A percentile compares a stretch with the other conserved stretches of the same genome.
Evolutionary conservation across 2,797 vertebrate species (phyloP).

Genomic region (Sebastes trivittatus): DNA sequence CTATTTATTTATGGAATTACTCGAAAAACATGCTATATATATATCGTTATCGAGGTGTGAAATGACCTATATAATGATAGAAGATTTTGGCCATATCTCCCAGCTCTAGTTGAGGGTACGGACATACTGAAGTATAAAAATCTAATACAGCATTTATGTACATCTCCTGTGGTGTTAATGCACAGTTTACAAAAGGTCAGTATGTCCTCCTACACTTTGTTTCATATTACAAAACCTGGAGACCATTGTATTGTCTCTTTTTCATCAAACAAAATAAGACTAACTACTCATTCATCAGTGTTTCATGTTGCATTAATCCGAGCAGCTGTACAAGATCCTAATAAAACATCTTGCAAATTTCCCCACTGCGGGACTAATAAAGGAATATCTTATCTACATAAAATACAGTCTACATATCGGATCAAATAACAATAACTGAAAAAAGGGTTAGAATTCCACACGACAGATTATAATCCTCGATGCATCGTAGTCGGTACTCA

Average conservation of each 20-base stretch:
- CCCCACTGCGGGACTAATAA: too few species aligned
- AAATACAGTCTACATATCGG: not conserved
- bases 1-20: too few species aligned
- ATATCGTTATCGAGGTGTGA: too few species aligned
- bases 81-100: too few species aligned
- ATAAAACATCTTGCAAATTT: not conserved
- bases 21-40: too few species aligned
- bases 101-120: not conserved
- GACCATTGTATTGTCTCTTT: not conserved
- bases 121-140: not conserved
- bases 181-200: slow-evolving; percentile 10
- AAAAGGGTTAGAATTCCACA: too few species aligned
- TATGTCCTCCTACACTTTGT: not conserved
- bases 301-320: not conserved
- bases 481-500: not conserved
- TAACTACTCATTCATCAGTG: not conserved
- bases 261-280: not conserved
- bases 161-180: not conserved
- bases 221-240: not conserved
- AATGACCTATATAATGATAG: too few species aligned
- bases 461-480: not conserved
- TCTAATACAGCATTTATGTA: not conserved
- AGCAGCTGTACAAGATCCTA: not conserved
- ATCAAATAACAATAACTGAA: not conserved
- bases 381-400: not conserved